A percentile compares a stretch with the other conserved stretches of the same genome.
Conservation (phyloP, 2,113 vertebrate genomes). For the Pogona vitticeps region DNA sequence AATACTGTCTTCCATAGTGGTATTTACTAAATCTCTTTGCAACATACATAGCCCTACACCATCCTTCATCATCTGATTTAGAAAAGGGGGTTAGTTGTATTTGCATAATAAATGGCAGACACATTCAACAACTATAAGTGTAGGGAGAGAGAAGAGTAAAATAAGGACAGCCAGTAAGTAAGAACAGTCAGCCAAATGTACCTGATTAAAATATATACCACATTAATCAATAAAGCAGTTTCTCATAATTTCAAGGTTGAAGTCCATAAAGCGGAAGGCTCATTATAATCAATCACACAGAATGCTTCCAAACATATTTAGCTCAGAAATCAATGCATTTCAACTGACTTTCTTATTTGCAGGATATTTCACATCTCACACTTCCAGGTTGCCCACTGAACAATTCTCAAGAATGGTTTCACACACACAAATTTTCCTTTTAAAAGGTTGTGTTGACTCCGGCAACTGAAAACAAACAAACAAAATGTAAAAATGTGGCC, state of each 20-base stretch:
- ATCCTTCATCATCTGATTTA: constrained; percentile 20
- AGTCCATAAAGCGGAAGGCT: neutral
- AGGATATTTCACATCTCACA: neutral
- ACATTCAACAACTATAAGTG: no score
- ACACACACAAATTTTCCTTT: neutral
- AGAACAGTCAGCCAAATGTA: no score
- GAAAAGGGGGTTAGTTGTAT: neutral
- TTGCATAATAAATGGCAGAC: constrained; percentile 32
- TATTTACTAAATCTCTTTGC: constrained; percentile 18
- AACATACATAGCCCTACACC: neutral
- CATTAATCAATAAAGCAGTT: neutral
- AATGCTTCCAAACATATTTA: neutral
- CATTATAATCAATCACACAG: neutral
- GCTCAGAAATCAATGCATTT: neutral
- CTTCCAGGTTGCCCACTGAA: neutral
- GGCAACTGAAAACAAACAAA: neutral
- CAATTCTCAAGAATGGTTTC: neutral
- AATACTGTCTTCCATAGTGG: neutral
- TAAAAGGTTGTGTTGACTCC: neutral
- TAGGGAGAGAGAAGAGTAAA: no score
- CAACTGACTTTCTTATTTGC: neutral
- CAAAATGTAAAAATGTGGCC: neutral
- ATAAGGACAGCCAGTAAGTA: no score
- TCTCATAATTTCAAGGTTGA: neutral
- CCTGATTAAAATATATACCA: constrained; percentile 2